phyloP scores from a whole-genome alignment of 2,888 invertebrate species.

The Cataglyphis rosenhaueri region DNA sequence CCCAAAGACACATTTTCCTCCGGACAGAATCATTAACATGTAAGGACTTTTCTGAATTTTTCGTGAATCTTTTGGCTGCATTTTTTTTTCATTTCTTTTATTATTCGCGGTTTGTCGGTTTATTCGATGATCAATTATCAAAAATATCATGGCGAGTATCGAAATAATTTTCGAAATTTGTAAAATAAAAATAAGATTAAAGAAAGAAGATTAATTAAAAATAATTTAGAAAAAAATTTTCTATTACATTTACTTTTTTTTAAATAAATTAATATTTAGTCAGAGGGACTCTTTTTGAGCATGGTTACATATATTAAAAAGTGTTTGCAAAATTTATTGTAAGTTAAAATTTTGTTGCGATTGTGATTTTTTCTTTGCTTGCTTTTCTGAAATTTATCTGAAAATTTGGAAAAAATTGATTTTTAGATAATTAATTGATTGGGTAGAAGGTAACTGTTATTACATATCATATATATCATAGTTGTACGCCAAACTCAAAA shows the following conservation, averaged over 20 bases:
- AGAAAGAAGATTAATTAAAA: too few relatives aligned
- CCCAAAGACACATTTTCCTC: conserved; percentile 60
- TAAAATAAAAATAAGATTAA: background rate
- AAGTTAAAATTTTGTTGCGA: background rate
- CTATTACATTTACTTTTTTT: background rate
- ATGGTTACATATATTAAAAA: background rate
- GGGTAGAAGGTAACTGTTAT: background rate
- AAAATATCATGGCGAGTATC: background rate
- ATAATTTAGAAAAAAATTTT: background rate
- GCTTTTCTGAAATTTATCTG: background rate
- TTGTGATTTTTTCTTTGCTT: background rate
- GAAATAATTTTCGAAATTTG: background rate
- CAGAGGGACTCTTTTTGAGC: background rate
- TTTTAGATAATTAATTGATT: background rate
- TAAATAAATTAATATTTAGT: background rate
- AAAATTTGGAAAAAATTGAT: background rate
- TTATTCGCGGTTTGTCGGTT: background rate
- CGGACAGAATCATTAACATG: conserved; percentile 50
- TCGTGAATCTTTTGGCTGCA: background rate
- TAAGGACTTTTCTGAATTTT: conserved; percentile 4
- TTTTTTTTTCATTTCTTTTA: background rate
- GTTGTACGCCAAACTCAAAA: background rate
- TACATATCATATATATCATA: background rate
- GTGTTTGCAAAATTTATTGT: background rate
- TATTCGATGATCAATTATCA: background rate